Evolutionary conservation across 1,140 invertebrate genomes (phyloP).

Genomic region (Heliconius nattereri): DNA sequence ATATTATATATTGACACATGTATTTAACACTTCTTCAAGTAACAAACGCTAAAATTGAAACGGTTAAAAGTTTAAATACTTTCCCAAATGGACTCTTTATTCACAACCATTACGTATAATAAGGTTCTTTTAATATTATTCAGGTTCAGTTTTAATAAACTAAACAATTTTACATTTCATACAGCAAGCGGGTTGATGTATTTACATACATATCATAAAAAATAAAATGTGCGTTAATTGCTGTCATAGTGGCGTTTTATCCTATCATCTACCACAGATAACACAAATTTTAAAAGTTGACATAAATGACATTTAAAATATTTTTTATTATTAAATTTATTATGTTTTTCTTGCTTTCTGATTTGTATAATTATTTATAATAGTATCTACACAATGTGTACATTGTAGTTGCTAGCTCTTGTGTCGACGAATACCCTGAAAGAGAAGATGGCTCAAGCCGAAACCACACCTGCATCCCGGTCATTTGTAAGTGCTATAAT

Average conservation of each 20-base stretch:
- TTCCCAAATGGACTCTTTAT: no score
- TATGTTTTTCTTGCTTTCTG: not conserved
- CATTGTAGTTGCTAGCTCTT: constrained; percentile 69
- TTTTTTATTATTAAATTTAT: not conserved
- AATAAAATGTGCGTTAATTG: no score
- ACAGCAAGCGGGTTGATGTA: not conserved
- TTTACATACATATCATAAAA: not conserved
- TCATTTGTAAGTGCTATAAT: constrained; percentile 59
- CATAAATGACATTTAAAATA: not conserved
- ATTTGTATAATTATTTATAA: not conserved
- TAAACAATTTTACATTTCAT: not conserved
- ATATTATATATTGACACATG: not conserved
- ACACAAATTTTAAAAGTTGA: not conserved
- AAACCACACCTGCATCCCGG: constrained; percentile 41
- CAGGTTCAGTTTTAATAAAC: not conserved
- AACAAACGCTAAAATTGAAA: no score
- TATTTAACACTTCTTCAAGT: no score
- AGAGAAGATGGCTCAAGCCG: constrained; percentile 46
- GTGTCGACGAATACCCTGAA: constrained; percentile 58
- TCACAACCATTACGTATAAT: no score
- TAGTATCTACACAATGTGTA: constrained; percentile 8
- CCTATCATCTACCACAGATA: not conserved
- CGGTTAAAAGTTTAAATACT: no score
- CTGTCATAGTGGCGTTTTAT: not conserved
- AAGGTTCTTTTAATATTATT: not conserved